Evolutionary conservation across 2,113 vertebrate species (phyloP), one percentile per base, ranked within the genome.

Genomic region (Saimiri boliviensis): DNA sequence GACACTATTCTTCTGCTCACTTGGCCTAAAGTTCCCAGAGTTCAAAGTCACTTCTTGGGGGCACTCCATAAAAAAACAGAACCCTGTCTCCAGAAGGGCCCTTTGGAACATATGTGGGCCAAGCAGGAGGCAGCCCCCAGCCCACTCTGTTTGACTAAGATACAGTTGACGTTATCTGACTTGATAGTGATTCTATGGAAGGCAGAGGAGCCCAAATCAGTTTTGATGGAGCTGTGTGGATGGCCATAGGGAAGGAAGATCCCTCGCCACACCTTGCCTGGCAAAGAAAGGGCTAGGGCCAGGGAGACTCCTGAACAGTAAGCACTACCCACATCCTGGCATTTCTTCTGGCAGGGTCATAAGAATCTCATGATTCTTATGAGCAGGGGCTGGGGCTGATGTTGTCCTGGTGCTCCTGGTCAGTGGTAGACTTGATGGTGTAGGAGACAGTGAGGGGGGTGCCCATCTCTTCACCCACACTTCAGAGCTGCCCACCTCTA

Each of bases 241-340:
- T 14, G 7, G 0, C 35, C 23, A 5, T 0, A 9, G 21, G 52
- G 6, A 58, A 42, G 17, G 30, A 68, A 19, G 19, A 11, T 35
- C 35, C 81, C 42, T 9, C 0, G 5, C 10, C 49, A 23, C 20
- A 6, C 2, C 6, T 14, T 42, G 32, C 10, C 32, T 25, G n/a
- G 30, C n/a, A 70, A 63, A 63, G 27, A 63, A 25, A 54, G 63
- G 3, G 54, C 35, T 17, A 54, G n/a, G 47, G 47, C 56, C 47
- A 63, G 23, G 27, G 40, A 58, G n/a, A 37, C 19, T 13, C 23
- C 19, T 37, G n/a, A 52, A 9, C 0, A 1, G 52, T 2, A 21
- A 68, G 23, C 58, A 42, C 76, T 13, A n/a, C 37, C 77, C 30
- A 14, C 0, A 0, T 6, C 14, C 42, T 68, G 40, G 73, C 5